Evolutionary conservation across 1,140 invertebrate genomes (phyloP).

Genomic region (Ladona fulva): DNA sequence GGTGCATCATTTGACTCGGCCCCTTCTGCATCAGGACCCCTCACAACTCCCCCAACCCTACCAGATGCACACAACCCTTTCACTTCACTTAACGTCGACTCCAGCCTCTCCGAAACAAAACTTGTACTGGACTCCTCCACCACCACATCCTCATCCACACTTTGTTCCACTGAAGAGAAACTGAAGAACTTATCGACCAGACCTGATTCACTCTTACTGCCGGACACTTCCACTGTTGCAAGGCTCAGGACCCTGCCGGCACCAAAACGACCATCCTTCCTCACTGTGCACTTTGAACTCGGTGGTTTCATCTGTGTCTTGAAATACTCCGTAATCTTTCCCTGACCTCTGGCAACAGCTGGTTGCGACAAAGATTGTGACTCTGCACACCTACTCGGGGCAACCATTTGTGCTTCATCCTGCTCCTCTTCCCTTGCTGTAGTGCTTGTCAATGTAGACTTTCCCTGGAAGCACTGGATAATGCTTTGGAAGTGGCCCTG

Average conservation of each 20-base stretch:
- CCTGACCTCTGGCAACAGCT: slow-evolving; percentile 32
- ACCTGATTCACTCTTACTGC: slow-evolving; percentile 32
- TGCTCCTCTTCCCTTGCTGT: slow-evolving; percentile 26
- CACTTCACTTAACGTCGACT: no score
- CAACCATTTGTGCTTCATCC: slow-evolving; percentile 2
- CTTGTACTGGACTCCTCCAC: no score
- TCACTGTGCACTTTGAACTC: neutral
- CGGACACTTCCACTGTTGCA: slow-evolving; percentile 21
- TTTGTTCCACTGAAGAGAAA: slow-evolving; percentile 35
- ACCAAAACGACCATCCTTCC: neutral
- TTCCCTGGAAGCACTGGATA: slow-evolving; percentile 12
- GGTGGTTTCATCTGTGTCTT: slow-evolving; percentile 63
- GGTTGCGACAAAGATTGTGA: slow-evolving; percentile 19
- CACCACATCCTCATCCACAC: slow-evolving; percentile 33
- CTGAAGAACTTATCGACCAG: slow-evolving; percentile 34
- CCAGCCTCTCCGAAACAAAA: no score
- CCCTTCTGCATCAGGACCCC: neutral
- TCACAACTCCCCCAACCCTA: neutral
- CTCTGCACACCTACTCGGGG: slow-evolving; percentile 17
- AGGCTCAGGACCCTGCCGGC: neutral
- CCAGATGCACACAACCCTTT: neutral
- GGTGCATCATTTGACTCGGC: neutral
- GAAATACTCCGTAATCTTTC: slow-evolving; percentile 72
- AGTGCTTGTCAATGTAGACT: slow-evolving; percentile 13
- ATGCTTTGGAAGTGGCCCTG: slow-evolving; percentile 18